Evolutionary conservation across 2,888 invertebrate species (phyloP).

Genomic region (Phania funesta): DNA sequence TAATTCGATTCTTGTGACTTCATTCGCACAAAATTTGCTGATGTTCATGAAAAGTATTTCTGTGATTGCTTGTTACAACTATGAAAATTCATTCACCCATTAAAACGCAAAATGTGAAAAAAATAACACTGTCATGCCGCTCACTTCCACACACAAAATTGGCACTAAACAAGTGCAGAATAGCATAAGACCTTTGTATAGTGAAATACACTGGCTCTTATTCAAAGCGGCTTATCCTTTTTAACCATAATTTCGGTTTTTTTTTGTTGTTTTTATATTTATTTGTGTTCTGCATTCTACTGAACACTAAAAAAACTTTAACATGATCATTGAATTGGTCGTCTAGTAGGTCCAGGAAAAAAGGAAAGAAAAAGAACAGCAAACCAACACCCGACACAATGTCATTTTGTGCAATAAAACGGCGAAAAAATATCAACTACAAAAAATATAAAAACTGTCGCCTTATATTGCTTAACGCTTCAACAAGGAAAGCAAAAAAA

Average conservation of each 20-base stretch:
- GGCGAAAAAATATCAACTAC: not conserved
- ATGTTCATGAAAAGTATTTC: too few relatives aligned
- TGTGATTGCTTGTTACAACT: too few relatives aligned
- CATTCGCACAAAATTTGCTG: too few relatives aligned
- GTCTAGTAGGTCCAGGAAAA: constrained; percentile 40
- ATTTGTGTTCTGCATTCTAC: constrained; percentile 29
- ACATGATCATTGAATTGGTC: constrained; percentile 61
- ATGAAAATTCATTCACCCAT: not conserved
- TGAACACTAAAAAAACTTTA: constrained; percentile 38
- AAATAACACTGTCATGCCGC: constrained; percentile 43
- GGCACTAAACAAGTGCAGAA: constrained; percentile 53
- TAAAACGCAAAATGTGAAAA: not conserved
- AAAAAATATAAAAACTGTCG: constrained; percentile 49
- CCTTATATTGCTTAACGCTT: constrained; percentile 63
- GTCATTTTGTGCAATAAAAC: constrained; percentile 46
- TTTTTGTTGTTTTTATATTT: constrained; percentile 14
- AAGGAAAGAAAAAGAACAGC: constrained; percentile 10
- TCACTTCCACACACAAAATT: constrained; percentile 31
- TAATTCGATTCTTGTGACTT: too few relatives aligned
- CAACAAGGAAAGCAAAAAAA: constrained; percentile 31
- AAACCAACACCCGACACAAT: constrained; percentile 61
- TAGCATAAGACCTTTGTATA: constrained; percentile 1
- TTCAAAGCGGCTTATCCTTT: constrained; percentile 57
- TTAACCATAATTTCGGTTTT: constrained; percentile 34
- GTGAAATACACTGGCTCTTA: not conserved